Evolutionary conservation across 2,113 vertebrate species (phyloP), one percentile per base, ranked within the genome.

Genomic region (Aptenodytes forsteri): DNA sequence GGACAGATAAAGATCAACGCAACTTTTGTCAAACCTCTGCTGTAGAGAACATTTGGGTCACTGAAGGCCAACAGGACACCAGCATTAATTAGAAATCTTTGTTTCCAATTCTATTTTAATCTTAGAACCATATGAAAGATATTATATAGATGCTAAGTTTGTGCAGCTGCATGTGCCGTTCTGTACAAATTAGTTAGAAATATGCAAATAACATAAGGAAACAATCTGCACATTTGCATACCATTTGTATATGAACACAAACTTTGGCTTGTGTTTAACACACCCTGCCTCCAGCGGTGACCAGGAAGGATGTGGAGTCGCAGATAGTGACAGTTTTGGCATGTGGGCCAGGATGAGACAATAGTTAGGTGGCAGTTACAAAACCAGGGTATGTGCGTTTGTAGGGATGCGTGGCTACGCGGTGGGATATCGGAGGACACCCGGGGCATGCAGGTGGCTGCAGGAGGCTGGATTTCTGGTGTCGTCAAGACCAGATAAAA

Each of bases 181-280:
- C 65, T 44, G 64, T 47, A 71, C 32, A 93, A 78, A 83, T 52
- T 78, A 66, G 67, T 38, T 25, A 81, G 62, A 90, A 83, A 64
- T 64, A 95, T 38, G 80, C 69, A 97, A 96, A 93, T 69, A 67
- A 73, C 4, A 17, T 18, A 34, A 89, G 32, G 32, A 83, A 94
- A 75, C 23, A 86, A 90, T 78, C 32, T 73, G 32, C 34, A 59
- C 12, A 67, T 97, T 96, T 96, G 72, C 80, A 82, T 92, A 44
- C 19, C 64, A 56, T 90, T 94, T 93, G 83, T 56, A 18, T 52
- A 40, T 1, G 56, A 95, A 78, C 40, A 84, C 30, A 81, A 84
- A 75, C 59, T 94, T 77, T 40, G 50, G 75, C 86, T 93, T 94
- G 49, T 81, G 85, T 46, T 87, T 89, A 78, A 94, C 32, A 71